Conservation (phyloP, 2,113 vertebrate genomes). For the Anoura caudifer region DNA sequence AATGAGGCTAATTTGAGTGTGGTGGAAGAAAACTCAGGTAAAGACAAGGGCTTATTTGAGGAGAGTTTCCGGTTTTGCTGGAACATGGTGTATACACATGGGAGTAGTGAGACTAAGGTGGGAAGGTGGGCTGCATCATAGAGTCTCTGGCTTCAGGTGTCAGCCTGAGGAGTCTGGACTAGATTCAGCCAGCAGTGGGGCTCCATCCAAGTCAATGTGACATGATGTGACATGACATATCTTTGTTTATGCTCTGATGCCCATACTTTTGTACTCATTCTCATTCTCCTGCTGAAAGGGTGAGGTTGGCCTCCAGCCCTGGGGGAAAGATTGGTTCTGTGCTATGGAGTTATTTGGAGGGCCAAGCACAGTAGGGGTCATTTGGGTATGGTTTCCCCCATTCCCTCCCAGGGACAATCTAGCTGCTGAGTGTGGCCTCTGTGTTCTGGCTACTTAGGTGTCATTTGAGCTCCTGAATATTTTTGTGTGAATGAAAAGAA, state of each 20-base stretch:
- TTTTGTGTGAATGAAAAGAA: not conserved
- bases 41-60: not conserved
- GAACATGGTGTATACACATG: rapidly evolving
- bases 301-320: not conserved
- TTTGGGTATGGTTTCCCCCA: not conserved
- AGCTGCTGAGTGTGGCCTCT: not conserved
- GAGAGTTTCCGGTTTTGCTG: not conserved
- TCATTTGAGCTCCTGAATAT: not conserved
- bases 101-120: not conserved
- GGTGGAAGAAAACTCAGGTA: not conserved
- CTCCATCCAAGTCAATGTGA: not conserved
- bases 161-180: not conserved
- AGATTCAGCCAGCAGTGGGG: not conserved
- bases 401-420: not conserved
- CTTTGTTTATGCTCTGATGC: constrained; percentile 23
- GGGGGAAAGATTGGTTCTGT: not conserved
- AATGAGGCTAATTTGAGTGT: not conserved
- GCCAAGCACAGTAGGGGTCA: not conserved
- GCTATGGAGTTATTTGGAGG: not conserved
- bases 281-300: not conserved
- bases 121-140: not conserved
- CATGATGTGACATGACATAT: not conserved
- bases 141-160: not conserved
- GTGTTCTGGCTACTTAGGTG: not conserved
- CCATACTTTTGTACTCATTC: not conserved